Percentiles rank a stretch among this genome's conserved stretches.
phyloP scores from a whole-genome alignment of 2,797 vertebrate species.

The Neoniphon sammara region DNA sequence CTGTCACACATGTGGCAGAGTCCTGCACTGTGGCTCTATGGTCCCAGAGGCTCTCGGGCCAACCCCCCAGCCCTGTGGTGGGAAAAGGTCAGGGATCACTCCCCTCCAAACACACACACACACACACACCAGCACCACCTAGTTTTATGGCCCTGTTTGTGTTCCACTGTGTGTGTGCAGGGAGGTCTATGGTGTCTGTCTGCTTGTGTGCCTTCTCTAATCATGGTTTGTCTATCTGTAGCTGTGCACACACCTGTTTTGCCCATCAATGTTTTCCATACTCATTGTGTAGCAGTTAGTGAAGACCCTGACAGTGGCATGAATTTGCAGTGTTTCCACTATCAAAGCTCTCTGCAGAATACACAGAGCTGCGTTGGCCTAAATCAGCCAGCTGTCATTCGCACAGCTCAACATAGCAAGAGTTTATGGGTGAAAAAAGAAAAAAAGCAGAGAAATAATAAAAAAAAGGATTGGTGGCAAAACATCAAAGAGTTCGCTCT shows the following conservation, averaged over 20 bases:
- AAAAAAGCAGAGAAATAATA: neutral
- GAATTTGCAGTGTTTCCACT: neutral
- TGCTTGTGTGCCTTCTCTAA: neutral
- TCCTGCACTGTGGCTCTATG: neutral
- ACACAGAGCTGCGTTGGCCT: too few species aligned
- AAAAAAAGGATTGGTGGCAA: constrained; percentile 37
- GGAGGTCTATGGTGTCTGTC: constrained; percentile 1
- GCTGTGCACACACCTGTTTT: neutral
- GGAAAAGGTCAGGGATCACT: constrained; percentile 66
- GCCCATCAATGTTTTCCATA: neutral
- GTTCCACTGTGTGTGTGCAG: constrained; percentile 16
- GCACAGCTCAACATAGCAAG: too few species aligned
- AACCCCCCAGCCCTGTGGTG: constrained; percentile 35
- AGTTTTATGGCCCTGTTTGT: constrained; percentile 56
- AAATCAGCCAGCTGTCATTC: too few species aligned
- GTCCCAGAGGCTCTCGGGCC: neutral
- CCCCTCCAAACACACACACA: constrained; percentile 35
- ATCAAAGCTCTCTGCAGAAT: neutral
- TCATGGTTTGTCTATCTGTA: neutral
- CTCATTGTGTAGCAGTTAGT: neutral
- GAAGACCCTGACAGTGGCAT: neutral
- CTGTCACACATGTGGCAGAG: constrained; percentile 23
- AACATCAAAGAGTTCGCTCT: constrained; percentile 58
- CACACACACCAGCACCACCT: constrained; percentile 35
- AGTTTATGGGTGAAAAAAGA: constrained; percentile 35